Percentiles rank a stretch among this genome's conserved stretches.
Conservation (phyloP, 1,140 invertebrate genomes). For the Heliconius congener region DNA sequence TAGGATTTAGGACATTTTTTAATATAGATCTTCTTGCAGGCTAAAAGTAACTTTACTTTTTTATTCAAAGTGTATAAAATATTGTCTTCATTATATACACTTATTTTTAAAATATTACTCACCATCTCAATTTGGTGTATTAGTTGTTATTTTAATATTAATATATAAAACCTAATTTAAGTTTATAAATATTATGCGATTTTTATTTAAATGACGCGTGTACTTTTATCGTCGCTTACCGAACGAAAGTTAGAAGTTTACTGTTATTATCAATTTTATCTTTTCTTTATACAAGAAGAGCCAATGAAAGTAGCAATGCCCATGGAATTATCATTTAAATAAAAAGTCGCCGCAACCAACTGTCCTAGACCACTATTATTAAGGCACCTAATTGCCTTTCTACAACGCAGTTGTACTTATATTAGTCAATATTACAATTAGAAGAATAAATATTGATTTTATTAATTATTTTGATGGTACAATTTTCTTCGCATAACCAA, state of each 20-base stretch:
- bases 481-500: background rate
- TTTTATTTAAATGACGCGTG: background rate
- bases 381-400: background rate
- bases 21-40: conserved; percentile 44
- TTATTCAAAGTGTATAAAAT: background rate
- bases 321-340: background rate
- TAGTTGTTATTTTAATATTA: background rate
- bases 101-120: background rate
- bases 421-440: background rate
- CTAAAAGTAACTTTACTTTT: conserved; percentile 45
- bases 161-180: background rate
- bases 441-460: conserved; percentile 6
- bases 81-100: background rate
- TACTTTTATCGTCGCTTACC: background rate
- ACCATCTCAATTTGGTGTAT: background rate
- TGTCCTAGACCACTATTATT: background rate
- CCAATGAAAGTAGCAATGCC: background rate
- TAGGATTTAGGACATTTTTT: conserved; percentile 53
- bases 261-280: background rate
- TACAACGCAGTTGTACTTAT: background rate
- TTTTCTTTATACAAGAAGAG: background rate
- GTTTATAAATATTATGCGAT: background rate
- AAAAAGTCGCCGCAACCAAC: background rate
- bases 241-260: background rate
- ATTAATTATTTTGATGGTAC: background rate